These are phyloP conservation scores for Heteropelma amictum DNA, from an alignment of 2,888 invertebrate species.

Conservation along the genomic window DNA sequence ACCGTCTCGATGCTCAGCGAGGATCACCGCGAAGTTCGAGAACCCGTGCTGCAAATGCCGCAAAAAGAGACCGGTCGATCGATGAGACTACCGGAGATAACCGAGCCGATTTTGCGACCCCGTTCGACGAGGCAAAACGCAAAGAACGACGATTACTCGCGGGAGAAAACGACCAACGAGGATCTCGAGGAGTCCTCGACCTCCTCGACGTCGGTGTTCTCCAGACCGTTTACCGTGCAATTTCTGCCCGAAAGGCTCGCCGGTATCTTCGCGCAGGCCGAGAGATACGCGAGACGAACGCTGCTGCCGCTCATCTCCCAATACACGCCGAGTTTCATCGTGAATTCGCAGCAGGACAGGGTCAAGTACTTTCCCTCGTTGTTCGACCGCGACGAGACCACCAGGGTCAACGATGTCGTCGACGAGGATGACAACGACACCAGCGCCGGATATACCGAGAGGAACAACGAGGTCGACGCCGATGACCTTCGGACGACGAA, in stretches of 20 bases:
- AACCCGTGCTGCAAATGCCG: constrained; percentile 83
- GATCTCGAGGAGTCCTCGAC: constrained; percentile 68
- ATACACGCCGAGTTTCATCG: constrained; percentile 85
- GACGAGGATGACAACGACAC: background rate
- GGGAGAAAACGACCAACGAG: constrained; percentile 63
- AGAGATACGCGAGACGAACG: constrained; percentile 88
- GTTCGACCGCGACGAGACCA: constrained; percentile 64
- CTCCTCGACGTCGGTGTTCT: constrained; percentile 55
- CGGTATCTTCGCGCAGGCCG: constrained; percentile 89
- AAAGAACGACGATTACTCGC: constrained; percentile 64
- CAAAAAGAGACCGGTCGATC: constrained; percentile 74
- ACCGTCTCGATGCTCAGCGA: background rate
- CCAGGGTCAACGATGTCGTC: background rate
- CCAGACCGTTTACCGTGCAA: constrained; percentile 82
- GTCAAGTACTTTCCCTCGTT: constrained; percentile 84
- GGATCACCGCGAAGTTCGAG: constrained; percentile 82
- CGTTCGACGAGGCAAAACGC: constrained; percentile 75
- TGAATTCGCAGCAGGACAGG: constrained; percentile 75
- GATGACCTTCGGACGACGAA: background rate
- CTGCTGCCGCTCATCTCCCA: constrained; percentile 87
- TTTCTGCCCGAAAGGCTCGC: constrained; percentile 88
- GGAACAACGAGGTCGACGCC: constrained; percentile 37
- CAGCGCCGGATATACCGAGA: constrained; percentile 14
- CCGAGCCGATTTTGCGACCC: constrained; percentile 83
- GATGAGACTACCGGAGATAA: constrained; percentile 80